Evolutionary conservation across 2,113 vertebrate genomes (phyloP).

Genomic region (Hippocampus mohnikei): DNA sequence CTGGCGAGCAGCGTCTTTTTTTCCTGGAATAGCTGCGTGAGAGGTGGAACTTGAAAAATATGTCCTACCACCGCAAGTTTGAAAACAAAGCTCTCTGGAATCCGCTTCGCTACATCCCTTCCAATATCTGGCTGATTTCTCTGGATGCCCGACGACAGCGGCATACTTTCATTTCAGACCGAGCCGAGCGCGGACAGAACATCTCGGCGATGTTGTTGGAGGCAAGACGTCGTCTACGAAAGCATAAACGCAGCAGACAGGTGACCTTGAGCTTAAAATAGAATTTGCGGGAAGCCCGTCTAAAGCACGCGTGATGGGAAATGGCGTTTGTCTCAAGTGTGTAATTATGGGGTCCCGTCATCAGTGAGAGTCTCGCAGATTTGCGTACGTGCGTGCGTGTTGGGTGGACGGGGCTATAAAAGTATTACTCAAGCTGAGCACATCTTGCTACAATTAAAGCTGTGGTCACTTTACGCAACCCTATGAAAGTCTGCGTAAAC

Average conservation of each 20-base stretch:
- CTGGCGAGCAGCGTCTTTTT: constrained; percentile 24
- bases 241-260: not conserved
- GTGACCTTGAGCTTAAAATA: constrained; percentile 30
- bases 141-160: constrained; percentile 39
- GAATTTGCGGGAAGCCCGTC: constrained; percentile 38
- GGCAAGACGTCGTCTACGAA: not conserved
- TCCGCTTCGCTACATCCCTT: constrained; percentile 24
- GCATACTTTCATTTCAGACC: constrained; percentile 15
- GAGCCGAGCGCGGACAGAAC: constrained; percentile 21
- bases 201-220: not conserved
- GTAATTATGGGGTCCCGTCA: constrained; percentile 55
- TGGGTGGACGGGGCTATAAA: constrained; percentile 45
- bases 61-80: constrained; percentile 58
- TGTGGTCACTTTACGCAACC: constrained; percentile 69
- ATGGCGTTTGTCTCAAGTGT: constrained; percentile 32
- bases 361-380: constrained; percentile 51
- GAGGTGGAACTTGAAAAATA: constrained; percentile 46
- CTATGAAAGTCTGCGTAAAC: constrained; percentile 66
- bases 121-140: constrained; percentile 41
- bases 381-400: constrained; percentile 38
- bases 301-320: constrained; percentile 60
- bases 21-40: constrained; percentile 59
- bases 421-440: constrained; percentile 61
- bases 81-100: constrained; percentile 65
- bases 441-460: constrained; percentile 69